A percentile compares a stretch with the other conserved stretches of the same genome.
Evolutionary conservation across 2,797 vertebrate species (phyloP).

Genomic region (Vespertilio murinus): DNA sequence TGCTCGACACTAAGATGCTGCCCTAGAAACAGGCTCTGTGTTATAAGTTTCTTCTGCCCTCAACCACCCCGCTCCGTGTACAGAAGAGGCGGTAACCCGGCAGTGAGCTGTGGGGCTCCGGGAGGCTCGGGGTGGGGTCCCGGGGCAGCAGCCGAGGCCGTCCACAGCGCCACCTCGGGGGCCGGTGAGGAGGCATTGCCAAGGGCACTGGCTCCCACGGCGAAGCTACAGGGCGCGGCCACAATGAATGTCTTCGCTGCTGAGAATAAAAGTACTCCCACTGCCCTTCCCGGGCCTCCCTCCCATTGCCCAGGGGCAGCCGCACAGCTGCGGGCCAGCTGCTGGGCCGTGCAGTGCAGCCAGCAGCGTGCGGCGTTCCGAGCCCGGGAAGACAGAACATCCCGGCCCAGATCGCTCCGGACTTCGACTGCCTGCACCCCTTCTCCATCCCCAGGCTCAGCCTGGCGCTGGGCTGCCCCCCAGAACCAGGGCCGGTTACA

Average conservation of each 20-base stretch:
- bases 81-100: neutral
- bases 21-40: neutral
- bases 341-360: neutral
- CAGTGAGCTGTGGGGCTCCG: neutral
- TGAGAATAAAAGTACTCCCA: slow-evolving; percentile 28
- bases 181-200: neutral
- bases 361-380: neutral
- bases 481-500: fast-evolving
- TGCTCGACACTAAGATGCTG: neutral
- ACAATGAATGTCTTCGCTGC: slow-evolving; percentile 30
- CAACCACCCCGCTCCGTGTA: neutral
- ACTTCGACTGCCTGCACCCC: neutral
- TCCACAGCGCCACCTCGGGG: neutral
- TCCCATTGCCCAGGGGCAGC: neutral
- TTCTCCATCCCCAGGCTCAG: neutral
- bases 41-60: neutral
- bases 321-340: slow-evolving; percentile 22
- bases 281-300: neutral
- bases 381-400: neutral
- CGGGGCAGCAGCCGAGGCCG: too few relatives aligned
- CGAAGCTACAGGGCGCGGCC: neutral
- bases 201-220: neutral
- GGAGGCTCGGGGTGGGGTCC: neutral
- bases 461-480: neutral
- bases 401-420: neutral